Evolutionary conservation across 2,888 invertebrate genomes (phyloP).

Genomic region (Apodemia zela): DNA sequence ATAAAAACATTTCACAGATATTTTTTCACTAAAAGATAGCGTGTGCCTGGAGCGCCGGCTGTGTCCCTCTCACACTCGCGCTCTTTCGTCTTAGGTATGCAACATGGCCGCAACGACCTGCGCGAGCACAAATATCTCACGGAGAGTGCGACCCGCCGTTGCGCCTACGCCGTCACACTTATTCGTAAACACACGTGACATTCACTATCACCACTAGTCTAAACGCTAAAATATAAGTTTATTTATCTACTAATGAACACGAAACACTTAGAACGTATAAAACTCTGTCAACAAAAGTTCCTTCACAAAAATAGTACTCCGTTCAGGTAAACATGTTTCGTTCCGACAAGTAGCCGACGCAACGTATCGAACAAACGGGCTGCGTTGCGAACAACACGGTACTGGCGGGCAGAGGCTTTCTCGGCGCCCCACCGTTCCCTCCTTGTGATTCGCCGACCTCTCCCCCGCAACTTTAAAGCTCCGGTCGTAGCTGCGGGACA

Average conservation of each 20-base stretch:
- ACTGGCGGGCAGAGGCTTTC: constrained; percentile 72
- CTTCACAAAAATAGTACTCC: background rate
- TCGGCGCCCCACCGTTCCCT: constrained; percentile 59
- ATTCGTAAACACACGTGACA: constrained; percentile 78
- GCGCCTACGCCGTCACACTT: constrained; percentile 77
- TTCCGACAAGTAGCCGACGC: constrained; percentile 44
- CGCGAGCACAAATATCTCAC: constrained; percentile 78
- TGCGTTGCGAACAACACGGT: constrained; percentile 64
- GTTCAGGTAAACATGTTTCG: constrained; percentile 58
- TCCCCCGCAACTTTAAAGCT: constrained; percentile 71
- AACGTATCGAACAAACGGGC: constrained; percentile 55
- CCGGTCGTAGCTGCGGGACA: constrained; percentile 68
- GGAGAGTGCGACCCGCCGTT: constrained; percentile 72
- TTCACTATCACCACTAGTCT: constrained; percentile 46
- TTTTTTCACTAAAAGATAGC: constrained; percentile 62
- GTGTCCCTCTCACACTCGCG: constrained; percentile 72
- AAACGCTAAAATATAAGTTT: constrained; percentile 23
- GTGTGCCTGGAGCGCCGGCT: constrained; percentile 58
- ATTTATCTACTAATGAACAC: constrained; percentile 24
- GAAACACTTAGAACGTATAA: constrained; percentile 23
- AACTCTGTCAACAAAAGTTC: constrained; percentile 12
- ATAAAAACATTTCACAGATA: constrained; percentile 65
- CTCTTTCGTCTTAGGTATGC: constrained; percentile 78
- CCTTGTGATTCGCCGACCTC: constrained; percentile 43
- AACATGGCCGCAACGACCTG: constrained; percentile 79